A percentile compares a stretch with the other conserved stretches of the same genome.
phyloP scores from a whole-genome alignment of 2,888 invertebrate species.

The Ctena decussata region DNA sequence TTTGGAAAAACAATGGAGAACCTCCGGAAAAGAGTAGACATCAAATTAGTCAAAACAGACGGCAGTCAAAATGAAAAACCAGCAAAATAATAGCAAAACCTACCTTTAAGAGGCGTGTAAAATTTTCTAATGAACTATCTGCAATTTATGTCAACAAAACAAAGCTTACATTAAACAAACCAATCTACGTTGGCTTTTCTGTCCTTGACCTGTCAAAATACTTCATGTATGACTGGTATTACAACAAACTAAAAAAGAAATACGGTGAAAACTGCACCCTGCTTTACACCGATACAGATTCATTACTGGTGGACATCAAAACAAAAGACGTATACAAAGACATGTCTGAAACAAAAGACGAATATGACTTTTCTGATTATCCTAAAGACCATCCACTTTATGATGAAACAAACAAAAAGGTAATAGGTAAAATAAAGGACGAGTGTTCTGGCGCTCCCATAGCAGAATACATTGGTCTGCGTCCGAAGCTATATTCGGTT shows the following conservation, averaged over 20 bases:
- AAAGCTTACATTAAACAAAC: constrained; percentile 38
- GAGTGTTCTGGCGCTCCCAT: constrained; percentile 44
- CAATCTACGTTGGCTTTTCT: constrained; percentile 46
- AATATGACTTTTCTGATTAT: constrained; percentile 50
- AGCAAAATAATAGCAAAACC: constrained; percentile 83
- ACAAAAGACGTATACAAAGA: constrained; percentile 85
- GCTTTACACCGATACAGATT: constrained; percentile 75
- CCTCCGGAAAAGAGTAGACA: constrained; percentile 59
- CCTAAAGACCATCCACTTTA: constrained; percentile 47
- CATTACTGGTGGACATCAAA: constrained; percentile 75
- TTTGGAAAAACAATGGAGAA: not conserved
- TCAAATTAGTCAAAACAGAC: not conserved
- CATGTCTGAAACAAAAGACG: constrained; percentile 48
- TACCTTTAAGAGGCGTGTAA: too few relatives aligned
- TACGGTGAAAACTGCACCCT: constrained; percentile 63
- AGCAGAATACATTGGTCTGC: constrained; percentile 51
- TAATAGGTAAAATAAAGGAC: constrained; percentile 50
- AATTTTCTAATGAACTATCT: not conserved
- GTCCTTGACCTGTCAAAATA: constrained; percentile 47
- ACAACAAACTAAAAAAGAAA: constrained; percentile 78
- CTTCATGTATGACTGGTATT: constrained; percentile 78
- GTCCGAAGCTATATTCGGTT: constrained; percentile 51
- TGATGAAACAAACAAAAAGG: constrained; percentile 51
- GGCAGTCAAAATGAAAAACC: not conserved
- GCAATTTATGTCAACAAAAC: not conserved